Conservation (phyloP, 2,888 invertebrate genomes). For the Aleiodes leptofemur region DNA sequence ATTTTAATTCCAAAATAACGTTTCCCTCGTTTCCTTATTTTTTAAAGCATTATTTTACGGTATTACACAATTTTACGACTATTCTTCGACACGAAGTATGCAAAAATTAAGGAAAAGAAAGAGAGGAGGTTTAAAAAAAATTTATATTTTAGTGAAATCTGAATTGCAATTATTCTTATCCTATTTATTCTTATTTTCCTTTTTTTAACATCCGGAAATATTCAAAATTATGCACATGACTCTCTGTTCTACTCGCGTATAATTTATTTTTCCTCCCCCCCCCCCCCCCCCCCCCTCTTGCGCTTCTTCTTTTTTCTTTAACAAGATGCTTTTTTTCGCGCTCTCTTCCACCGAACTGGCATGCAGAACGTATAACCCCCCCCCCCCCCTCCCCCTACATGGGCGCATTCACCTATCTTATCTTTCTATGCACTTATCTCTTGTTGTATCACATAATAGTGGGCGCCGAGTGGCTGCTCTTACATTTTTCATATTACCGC, state of each 20-base stretch:
- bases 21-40: not conserved
- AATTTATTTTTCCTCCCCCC: too few relatives aligned
- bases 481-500: conserved; percentile 52
- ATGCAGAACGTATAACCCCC: conserved; percentile 17
- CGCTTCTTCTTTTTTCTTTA: too few relatives aligned
- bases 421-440: conserved; percentile 55
- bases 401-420: conserved; percentile 58
- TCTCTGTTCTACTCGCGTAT: too few relatives aligned
- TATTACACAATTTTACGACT: conserved; percentile 1
- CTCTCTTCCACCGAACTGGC: conserved; percentile 21
- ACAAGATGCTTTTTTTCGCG: conserved; percentile 4
- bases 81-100: conserved; percentile 29
- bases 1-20: not conserved
- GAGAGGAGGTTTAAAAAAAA: not conserved
- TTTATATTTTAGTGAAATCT: too few relatives aligned
- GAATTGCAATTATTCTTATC: not conserved
- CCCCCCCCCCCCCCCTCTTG: too few relatives aligned
- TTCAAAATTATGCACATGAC: conserved; percentile 30
- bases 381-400: conserved; percentile 31
- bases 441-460: conserved; percentile 58
- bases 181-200: not conserved
- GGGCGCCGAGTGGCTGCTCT: conserved; percentile 49
- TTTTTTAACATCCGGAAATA: conserved; percentile 26
- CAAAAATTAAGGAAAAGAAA: not conserved
- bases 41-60: conserved; percentile 14